Percentiles rank a stretch among this genome's conserved stretches.
phyloP scores from a whole-genome alignment of 2,797 vertebrate genomes.

The Kryptopterus vitreolus region DNA sequence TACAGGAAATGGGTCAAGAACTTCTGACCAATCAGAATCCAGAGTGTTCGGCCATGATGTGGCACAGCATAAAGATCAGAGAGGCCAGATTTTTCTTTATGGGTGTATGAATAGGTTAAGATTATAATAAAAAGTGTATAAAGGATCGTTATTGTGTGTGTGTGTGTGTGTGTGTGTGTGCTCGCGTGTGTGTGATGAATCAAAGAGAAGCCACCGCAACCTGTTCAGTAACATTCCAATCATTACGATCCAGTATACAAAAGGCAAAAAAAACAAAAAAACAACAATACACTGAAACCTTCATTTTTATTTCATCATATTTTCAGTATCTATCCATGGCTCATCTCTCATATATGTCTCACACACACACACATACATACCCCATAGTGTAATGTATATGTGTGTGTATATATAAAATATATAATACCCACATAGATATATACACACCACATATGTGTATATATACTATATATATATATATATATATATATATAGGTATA shows the following conservation, averaged over 20 bases:
- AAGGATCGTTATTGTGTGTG: slow-evolving; percentile 9
- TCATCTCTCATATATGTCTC: too few relatives aligned
- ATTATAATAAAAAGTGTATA: neutral
- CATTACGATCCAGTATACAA: neutral
- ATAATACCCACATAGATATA: too few relatives aligned
- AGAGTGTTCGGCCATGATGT: neutral
- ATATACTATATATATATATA: too few relatives aligned
- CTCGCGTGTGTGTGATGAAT: neutral
- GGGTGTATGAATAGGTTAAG: neutral
- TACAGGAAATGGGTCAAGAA: neutral
- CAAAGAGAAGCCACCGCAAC: slow-evolving; percentile 34
- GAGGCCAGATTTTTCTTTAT: neutral
- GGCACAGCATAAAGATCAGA: neutral
- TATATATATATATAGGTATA: too few relatives aligned
- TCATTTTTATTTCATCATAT: too few relatives aligned
- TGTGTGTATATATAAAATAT: too few relatives aligned
- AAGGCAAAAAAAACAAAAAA: too few relatives aligned
- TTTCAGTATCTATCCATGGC: too few relatives aligned
- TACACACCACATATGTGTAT: too few relatives aligned
- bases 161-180: neutral
- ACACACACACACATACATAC: too few relatives aligned
- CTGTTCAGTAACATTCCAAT: slow-evolving; percentile 47
- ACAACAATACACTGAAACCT: too few relatives aligned
- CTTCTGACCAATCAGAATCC: slow-evolving; percentile 9
- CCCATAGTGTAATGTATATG: too few relatives aligned